A percentile compares a stretch with the other conserved stretches of the same genome.
These are phyloP conservation scores for Drosophila santomea DNA, from an alignment of 1,140 invertebrate genomes.

Conservation along the genomic window DNA sequence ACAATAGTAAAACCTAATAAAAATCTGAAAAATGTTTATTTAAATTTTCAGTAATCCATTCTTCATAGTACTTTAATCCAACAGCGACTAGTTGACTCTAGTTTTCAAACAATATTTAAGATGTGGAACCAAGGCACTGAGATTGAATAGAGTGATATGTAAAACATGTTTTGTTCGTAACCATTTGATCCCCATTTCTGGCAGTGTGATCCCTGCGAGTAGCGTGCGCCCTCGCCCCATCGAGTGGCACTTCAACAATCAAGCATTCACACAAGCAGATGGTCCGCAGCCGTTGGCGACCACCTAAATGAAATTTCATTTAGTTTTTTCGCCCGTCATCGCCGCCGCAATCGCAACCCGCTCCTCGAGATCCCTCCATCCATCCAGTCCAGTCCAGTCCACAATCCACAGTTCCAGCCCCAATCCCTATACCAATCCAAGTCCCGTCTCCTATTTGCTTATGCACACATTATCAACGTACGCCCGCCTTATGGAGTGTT, in stretches of 20 bases:
- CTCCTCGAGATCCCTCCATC: conserved; percentile 3
- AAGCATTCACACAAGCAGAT: conserved; percentile 83
- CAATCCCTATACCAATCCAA: not conserved
- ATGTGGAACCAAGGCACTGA: too few species aligned
- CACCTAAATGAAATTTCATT: conserved; percentile 81
- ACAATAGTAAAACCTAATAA: too few species aligned
- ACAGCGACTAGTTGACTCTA: too few species aligned
- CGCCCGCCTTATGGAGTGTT: conserved; percentile 79
- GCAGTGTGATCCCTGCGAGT: conserved; percentile 47
- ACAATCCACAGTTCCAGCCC: too few species aligned
- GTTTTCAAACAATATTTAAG: too few species aligned
- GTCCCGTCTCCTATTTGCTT: conserved; percentile 61
- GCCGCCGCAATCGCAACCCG: conserved; percentile 64
- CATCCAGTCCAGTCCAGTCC: not conserved
- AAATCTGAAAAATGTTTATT: too few species aligned
- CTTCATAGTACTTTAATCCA: too few species aligned
- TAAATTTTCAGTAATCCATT: too few species aligned
- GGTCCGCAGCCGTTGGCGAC: conserved; percentile 69
- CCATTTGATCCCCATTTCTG: not conserved
- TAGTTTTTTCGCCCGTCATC: conserved; percentile 73
- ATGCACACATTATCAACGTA: conserved; percentile 75
- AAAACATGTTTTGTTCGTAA: not conserved
- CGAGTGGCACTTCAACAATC: conserved; percentile 82
- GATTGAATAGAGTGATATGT: too few species aligned
- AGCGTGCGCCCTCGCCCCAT: conserved; percentile 80